These are phyloP conservation scores for Hydrozoanthus tunicans DNA, from an alignment of 64 coral and sea anemone genomes.

Conservation along the genomic window DNA sequence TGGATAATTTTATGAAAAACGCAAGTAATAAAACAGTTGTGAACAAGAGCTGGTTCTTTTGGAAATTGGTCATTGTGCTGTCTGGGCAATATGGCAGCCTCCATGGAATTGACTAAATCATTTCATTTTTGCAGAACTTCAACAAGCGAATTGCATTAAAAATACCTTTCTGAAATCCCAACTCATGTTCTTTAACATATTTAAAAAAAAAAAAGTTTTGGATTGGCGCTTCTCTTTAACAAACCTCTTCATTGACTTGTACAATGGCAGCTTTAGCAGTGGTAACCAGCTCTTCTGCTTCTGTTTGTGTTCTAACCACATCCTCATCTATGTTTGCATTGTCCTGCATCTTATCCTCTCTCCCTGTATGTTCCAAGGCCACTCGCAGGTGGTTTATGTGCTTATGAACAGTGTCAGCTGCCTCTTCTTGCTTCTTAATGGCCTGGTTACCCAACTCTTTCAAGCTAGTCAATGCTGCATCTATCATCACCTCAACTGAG, in stretches of 20 bases:
- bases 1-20: no score
- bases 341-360: slow-evolving; percentile 47
- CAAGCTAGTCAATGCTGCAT: slow-evolving; percentile 61
- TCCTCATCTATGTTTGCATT: slow-evolving; percentile 46
- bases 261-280: slow-evolving; percentile 57
- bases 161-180: no score
- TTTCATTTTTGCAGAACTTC: no score
- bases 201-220: no score
- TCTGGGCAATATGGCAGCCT: no score
- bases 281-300: slow-evolving; percentile 43
- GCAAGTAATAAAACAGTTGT: no score
- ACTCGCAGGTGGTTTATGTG: slow-evolving; percentile 70
- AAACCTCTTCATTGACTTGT: slow-evolving; percentile 74
- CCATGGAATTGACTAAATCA: no score
- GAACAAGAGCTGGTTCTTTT: no score
- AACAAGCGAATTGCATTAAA: no score
- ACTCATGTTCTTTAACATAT: no score
- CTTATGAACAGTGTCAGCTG: slow-evolving; percentile 54
- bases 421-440: slow-evolving; percentile 67
- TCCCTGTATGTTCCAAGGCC: slow-evolving; percentile 64
- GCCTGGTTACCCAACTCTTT: slow-evolving; percentile 71
- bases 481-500: slow-evolving; percentile 76
- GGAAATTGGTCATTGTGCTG: no score
- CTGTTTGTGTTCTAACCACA: slow-evolving; percentile 68
- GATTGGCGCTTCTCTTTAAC: background rate